phyloP scores from a whole-genome alignment of 1,140 invertebrate species.

The Cherax destructor region DNA sequence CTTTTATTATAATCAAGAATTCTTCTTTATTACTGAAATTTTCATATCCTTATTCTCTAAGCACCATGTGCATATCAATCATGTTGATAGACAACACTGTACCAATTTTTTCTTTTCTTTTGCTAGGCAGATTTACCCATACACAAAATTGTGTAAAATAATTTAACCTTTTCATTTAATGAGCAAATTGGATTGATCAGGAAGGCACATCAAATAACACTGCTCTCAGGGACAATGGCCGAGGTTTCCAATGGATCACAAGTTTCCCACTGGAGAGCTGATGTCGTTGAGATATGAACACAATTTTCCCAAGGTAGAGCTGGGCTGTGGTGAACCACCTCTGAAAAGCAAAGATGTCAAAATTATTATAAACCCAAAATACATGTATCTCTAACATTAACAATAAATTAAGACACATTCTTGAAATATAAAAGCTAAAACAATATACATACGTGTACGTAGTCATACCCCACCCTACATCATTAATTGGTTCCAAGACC shows the following conservation, averaged over 20 bases:
- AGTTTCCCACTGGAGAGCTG: constrained; percentile 18
- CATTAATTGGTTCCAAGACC: too few species aligned
- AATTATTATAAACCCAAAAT: background rate
- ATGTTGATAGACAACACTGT: constrained; percentile 14
- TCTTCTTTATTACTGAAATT: constrained; percentile 1
- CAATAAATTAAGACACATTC: too few species aligned
- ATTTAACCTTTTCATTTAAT: constrained; percentile 30
- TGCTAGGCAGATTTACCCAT: background rate
- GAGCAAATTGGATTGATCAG: constrained; percentile 26
- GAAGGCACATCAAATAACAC: constrained; percentile 36
- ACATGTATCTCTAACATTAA: too few species aligned
- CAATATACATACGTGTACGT: too few species aligned
- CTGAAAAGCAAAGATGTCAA: constrained; percentile 22
- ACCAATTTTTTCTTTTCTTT: background rate
- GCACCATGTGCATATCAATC: constrained; percentile 19
- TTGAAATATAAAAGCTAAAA: too few species aligned
- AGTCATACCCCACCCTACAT: too few species aligned
- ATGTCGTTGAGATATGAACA: constrained; percentile 21
- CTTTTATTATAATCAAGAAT: constrained; percentile 4
- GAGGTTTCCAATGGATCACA: constrained; percentile 29
- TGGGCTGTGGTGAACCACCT: constrained; percentile 58
- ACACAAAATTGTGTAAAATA: constrained; percentile 10
- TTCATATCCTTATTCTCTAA: constrained; percentile 12
- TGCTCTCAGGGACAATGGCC: background rate
- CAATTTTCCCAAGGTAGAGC: constrained; percentile 45